phyloP scores from a whole-genome alignment of 2,797 vertebrate genomes.

The Sus cebifrons region DNA sequence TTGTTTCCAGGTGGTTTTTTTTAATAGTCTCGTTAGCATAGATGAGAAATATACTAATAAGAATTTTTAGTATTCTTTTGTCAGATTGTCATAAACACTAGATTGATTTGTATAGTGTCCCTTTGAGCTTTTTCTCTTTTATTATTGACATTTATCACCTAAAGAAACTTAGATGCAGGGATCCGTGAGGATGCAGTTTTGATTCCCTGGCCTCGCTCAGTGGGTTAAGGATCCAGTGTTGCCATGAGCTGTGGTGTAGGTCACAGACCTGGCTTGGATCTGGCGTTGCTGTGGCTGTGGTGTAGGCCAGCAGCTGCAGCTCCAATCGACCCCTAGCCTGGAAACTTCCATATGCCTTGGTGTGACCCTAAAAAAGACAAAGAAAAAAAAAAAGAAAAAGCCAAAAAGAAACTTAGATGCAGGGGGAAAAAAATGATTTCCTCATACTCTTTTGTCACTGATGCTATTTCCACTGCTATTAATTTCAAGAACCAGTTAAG shows the following conservation, averaged over 20 bases:
- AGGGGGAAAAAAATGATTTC: slow-evolving; percentile 28
- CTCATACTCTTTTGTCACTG: background rate
- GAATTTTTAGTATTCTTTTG: slow-evolving; percentile 62
- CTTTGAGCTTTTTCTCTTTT: slow-evolving; percentile 60
- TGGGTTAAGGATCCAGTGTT: too few species aligned
- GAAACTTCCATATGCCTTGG: too few species aligned
- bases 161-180: slow-evolving; percentile 55
- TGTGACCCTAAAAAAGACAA: too few species aligned
- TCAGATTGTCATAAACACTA: slow-evolving; percentile 60
- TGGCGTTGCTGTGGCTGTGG: too few species aligned
- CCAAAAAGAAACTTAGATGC: slow-evolving; percentile 49
- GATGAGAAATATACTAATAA: slow-evolving; percentile 60
- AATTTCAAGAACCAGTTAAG: slow-evolving; percentile 18
- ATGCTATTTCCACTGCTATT: slow-evolving; percentile 19
- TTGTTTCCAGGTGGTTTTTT: background rate
- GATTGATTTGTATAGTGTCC: slow-evolving; percentile 48
- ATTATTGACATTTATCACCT: slow-evolving; percentile 49
- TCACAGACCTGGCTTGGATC: too few species aligned
- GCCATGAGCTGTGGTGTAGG: too few species aligned
- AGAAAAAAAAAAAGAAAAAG: too few species aligned
- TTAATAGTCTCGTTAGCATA: slow-evolving; percentile 56
- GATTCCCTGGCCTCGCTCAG: too few species aligned
- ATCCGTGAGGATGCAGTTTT: too few species aligned
- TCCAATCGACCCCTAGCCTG: too few species aligned
- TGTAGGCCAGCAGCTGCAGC: too few species aligned